A percentile compares a stretch with the other conserved stretches of the same genome.
Evolutionary conservation across 2,888 invertebrate genomes (phyloP).

Genomic region (Disparrhopalites patrizii): DNA sequence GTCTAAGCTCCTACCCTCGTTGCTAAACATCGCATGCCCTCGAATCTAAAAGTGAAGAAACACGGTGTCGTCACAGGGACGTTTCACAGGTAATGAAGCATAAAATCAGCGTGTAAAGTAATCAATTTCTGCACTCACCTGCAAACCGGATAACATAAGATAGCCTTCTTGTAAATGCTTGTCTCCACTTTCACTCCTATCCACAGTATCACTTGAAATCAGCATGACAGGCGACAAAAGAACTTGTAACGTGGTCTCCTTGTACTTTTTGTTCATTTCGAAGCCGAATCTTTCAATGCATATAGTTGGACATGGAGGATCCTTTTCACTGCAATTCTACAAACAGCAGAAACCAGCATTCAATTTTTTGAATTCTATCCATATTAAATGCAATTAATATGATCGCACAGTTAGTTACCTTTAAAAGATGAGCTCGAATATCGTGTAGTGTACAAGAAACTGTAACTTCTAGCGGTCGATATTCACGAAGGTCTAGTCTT

Average conservation of each 20-base stretch:
- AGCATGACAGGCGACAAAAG: slow-evolving; percentile 82
- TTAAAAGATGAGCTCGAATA: slow-evolving; percentile 87
- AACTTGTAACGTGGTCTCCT: slow-evolving; percentile 87
- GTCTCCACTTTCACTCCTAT: slow-evolving; percentile 64
- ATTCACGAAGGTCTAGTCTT: slow-evolving; percentile 76
- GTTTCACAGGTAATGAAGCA: not conserved
- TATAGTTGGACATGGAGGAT: slow-evolving; percentile 86
- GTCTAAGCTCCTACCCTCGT: slow-evolving; percentile 79
- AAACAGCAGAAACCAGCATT: slow-evolving; percentile 1
- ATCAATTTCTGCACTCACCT: slow-evolving; percentile 58
- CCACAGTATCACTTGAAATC: slow-evolving; percentile 67
- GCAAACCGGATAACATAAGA: slow-evolving; percentile 76
- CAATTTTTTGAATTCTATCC: not conserved
- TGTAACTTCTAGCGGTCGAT: slow-evolving; percentile 83
- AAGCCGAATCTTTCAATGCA: slow-evolving; percentile 88
- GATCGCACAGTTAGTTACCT: slow-evolving; percentile 53
- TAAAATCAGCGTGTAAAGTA: not conserved
- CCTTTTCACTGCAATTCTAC: slow-evolving; percentile 78
- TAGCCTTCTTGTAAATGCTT: slow-evolving; percentile 77
- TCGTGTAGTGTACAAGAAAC: slow-evolving; percentile 93
- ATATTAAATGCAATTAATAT: not conserved
- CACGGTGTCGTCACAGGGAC: slow-evolving; percentile 48
- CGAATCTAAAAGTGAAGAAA: slow-evolving; percentile 61
- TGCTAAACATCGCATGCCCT: slow-evolving; percentile 96
- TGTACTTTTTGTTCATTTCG: slow-evolving; percentile 92